Evolutionary conservation across 2,797 vertebrate species (phyloP).

Genomic region (Syndactyla subalaris): DNA sequence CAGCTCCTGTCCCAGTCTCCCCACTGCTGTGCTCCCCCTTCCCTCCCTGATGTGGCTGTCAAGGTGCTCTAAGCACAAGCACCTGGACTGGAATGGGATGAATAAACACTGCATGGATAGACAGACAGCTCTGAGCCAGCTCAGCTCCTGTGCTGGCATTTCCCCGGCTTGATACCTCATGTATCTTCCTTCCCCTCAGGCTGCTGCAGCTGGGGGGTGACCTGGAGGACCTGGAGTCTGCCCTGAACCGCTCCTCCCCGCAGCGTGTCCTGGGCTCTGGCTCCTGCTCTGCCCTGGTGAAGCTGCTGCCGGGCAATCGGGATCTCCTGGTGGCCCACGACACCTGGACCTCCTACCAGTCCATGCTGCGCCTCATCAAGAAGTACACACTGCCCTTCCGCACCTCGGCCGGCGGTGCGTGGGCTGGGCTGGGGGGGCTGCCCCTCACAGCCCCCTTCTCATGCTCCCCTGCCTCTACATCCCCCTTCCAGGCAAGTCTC

Average conservation of each 20-base stretch:
- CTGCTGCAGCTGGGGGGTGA: constrained; percentile 91
- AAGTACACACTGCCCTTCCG: constrained; percentile 89
- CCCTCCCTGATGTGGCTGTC: background rate
- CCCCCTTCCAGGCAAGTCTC: constrained; percentile 57
- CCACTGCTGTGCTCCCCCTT: background rate
- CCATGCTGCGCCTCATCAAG: constrained; percentile 93
- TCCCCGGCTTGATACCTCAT: rapidly evolving
- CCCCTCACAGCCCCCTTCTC: background rate
- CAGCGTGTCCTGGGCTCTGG: constrained; percentile 82
- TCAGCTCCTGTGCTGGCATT: rapidly evolving
- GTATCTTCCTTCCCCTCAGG: constrained; percentile 43
- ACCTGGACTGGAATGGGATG: rapidly evolving
- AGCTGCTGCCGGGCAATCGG: constrained; percentile 85
- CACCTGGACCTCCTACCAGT: constrained; percentile 91
- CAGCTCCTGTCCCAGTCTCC: background rate
- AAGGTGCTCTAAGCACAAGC: background rate
- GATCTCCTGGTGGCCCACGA: constrained; percentile 93
- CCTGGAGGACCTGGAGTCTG: constrained; percentile 90
- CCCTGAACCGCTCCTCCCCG: constrained; percentile 84
- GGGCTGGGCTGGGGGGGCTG: background rate
- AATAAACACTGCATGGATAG: background rate
- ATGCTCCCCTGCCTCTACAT: background rate
- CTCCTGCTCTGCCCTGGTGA: constrained; percentile 94
- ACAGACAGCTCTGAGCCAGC: background rate
- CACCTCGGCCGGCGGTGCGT: constrained; percentile 78